These are phyloP conservation scores for Stratiomys singularior DNA, from an alignment of 2,888 invertebrate genomes.

Conservation along the genomic window DNA sequence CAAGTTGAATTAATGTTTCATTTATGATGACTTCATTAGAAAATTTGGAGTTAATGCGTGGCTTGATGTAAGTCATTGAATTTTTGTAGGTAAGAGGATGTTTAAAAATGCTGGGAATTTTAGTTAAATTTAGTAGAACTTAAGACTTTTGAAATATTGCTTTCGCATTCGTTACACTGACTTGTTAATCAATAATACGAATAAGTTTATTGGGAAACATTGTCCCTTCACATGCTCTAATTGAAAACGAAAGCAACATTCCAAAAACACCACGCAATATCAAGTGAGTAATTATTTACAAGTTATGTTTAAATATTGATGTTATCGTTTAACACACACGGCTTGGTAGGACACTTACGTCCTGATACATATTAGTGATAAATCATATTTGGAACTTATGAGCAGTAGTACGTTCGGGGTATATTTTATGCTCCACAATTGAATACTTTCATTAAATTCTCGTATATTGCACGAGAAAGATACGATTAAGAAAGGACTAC, in stretches of 20 bases:
- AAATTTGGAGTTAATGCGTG: slow-evolving; percentile 36
- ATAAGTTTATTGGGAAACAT: too few relatives aligned
- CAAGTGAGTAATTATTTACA: slow-evolving; percentile 20
- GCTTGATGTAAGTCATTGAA: neutral
- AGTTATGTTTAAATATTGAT: slow-evolving; percentile 22
- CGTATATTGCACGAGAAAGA: too few relatives aligned
- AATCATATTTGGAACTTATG: neutral
- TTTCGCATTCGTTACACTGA: neutral
- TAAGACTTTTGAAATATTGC: slow-evolving; percentile 33
- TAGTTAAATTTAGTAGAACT: slow-evolving; percentile 15
- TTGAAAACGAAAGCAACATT: slow-evolving; percentile 37
- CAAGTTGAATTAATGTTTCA: slow-evolving; percentile 7
- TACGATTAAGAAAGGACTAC: too few relatives aligned
- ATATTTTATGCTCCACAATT: too few relatives aligned
- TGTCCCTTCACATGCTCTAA: too few relatives aligned
- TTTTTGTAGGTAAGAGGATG: slow-evolving; percentile 1
- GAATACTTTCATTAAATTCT: too few relatives aligned
- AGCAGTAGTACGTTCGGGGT: too few relatives aligned
- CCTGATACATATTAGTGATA: neutral
- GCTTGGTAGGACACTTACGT: slow-evolving; percentile 10
- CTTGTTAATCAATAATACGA: neutral
- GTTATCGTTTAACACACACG: slow-evolving; percentile 46
- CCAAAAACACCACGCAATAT: slow-evolving; percentile 35
- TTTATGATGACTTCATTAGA: slow-evolving; percentile 10
- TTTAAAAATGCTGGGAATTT: slow-evolving; percentile 24